These are phyloP conservation scores for Leucophenga montana DNA, from an alignment of 2,888 invertebrate genomes.

Conservation along the genomic window DNA sequence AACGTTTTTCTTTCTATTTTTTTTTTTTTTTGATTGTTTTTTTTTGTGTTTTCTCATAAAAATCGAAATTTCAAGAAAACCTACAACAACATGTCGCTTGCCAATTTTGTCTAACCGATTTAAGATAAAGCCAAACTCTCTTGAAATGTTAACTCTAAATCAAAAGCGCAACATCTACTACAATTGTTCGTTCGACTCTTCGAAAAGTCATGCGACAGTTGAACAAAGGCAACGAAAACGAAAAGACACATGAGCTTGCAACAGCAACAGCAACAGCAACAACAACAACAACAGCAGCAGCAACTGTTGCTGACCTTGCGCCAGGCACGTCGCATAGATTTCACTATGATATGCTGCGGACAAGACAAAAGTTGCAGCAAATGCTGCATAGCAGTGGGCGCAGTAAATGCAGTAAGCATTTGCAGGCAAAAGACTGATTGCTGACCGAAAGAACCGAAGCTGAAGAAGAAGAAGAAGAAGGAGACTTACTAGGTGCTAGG, in stretches of 20 bases:
- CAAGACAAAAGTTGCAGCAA: constrained; percentile 4
- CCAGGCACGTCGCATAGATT: constrained; percentile 24
- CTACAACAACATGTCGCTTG: no score
- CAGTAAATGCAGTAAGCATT: no score
- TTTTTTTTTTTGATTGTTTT: no score
- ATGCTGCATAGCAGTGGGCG: no score
- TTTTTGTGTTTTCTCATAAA: no score
- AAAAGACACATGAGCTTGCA: constrained; percentile 12
- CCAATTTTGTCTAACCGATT: not conserved
- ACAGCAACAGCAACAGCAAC: not conserved
- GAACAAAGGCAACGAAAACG: constrained; percentile 23
- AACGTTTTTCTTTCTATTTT: no score
- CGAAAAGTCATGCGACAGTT: constrained; percentile 11
- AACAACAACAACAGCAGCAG: constrained; percentile 1
- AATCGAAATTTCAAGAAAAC: no score
- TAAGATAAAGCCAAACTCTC: not conserved
- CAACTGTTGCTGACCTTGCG: constrained; percentile 7
- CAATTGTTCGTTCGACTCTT: not conserved
- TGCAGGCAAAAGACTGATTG: constrained; percentile 15
- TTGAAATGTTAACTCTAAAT: constrained; percentile 15
- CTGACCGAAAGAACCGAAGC: not conserved
- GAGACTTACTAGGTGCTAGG: not conserved
- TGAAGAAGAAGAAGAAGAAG: not conserved
- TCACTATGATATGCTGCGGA: constrained; percentile 14
- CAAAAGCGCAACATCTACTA: constrained; percentile 6